Evolutionary conservation across 2,888 invertebrate species (phyloP).

Genomic region (Aporophyla lueneburgensis): DNA sequence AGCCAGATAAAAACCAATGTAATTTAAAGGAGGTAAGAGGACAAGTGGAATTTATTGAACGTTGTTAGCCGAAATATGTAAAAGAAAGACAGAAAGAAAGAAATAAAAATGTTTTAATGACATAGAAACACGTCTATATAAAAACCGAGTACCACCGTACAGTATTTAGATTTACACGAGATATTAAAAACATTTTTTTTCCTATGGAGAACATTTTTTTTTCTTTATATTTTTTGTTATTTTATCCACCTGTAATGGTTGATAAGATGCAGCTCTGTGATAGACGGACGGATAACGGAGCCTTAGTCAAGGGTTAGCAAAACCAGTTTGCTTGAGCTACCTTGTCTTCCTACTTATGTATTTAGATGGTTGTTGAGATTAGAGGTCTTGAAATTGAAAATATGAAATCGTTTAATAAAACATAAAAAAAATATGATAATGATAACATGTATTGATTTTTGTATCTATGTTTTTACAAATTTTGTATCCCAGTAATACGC

Average conservation of each 20-base stretch:
- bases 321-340: no score
- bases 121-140: background rate
- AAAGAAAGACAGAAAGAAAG: background rate
- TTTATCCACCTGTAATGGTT: no score
- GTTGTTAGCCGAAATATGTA: background rate
- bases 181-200: no score
- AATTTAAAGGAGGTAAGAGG: constrained; percentile 16
- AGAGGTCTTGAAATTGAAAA: background rate
- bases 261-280: no score
- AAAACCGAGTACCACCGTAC: no score
- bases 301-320: no score
- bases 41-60: background rate
- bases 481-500: no score
- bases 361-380: background rate
- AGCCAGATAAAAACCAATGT: constrained; percentile 37
- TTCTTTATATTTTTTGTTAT: no score
- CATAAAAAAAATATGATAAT: background rate
- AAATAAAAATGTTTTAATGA: background rate
- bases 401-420: background rate
- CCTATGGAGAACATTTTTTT: no score
- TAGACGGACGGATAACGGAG: no score
- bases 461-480: no score
- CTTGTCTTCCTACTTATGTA: background rate
- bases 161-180: no score
- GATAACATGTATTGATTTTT: background rate